Conservation (phyloP, 2,113 vertebrate genomes). For the Rynchops niger region DNA sequence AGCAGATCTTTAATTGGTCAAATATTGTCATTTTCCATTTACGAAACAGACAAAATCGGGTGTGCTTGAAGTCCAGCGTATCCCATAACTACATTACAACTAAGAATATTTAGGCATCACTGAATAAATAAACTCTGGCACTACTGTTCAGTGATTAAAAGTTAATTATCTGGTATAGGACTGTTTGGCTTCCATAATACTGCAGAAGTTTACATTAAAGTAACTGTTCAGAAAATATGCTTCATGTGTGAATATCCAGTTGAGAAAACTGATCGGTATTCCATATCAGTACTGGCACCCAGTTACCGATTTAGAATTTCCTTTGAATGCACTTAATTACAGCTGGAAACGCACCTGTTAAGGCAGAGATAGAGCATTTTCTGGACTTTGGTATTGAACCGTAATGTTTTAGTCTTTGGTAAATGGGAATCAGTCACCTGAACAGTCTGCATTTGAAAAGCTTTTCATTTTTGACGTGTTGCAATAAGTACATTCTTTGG, state of each 20-base stretch:
- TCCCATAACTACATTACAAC: not conserved
- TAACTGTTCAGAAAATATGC: not conserved
- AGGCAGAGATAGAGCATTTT: not conserved
- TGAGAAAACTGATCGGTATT: not conserved
- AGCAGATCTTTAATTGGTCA: not conserved
- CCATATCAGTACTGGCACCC: not conserved
- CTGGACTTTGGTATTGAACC: not conserved
- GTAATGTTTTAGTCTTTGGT: not conserved
- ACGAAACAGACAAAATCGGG: not conserved
- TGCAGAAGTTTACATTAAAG: not conserved
- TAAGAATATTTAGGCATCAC: not conserved
- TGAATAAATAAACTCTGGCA: not conserved
- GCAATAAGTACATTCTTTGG: not conserved
- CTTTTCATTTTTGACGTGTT: constrained; percentile 19
- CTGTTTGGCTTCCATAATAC: not conserved
- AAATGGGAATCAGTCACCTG: not conserved
- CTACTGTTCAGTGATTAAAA: not conserved
- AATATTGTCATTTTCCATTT: not conserved
- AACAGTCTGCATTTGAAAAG: constrained; percentile 82
- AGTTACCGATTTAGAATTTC: not conserved
- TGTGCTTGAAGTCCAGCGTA: not conserved
- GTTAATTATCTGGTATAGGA: not conserved
- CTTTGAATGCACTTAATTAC: not conserved
- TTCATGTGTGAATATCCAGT: not conserved
- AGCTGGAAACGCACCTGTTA: not conserved